phyloP scores from a whole-genome alignment of 2,797 vertebrate genomes.

The Taenioides sp. region DNA sequence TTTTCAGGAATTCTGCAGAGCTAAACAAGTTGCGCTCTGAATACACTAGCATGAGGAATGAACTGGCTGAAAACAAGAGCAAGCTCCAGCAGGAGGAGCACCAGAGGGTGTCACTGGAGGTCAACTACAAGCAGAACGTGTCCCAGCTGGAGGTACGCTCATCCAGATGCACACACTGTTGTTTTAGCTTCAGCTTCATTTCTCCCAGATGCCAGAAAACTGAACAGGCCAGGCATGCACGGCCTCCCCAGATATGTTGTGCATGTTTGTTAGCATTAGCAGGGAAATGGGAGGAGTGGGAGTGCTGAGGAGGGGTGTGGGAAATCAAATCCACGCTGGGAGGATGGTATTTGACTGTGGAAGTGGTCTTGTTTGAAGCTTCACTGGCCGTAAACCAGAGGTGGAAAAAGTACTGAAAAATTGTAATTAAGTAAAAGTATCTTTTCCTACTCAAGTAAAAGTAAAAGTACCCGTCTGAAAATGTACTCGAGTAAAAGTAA shows the following conservation, averaged over 20 bases:
- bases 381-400: constrained; percentile 51
- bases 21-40: constrained; percentile 94
- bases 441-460: no score
- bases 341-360: constrained; percentile 58
- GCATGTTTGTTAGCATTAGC: constrained; percentile 38
- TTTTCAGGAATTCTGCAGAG: constrained; percentile 89
- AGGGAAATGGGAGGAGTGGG: constrained; percentile 52
- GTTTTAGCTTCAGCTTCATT: constrained; percentile 39
- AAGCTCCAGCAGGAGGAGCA: constrained; percentile 95
- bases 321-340: constrained; percentile 48
- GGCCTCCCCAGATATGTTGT: constrained; percentile 24
- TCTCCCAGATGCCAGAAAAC: constrained; percentile 30
- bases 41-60: constrained; percentile 87
- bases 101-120: constrained; percentile 93
- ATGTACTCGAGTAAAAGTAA: no score
- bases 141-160: constrained; percentile 80
- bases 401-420: no score
- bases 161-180: constrained; percentile 58
- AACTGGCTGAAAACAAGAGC: constrained; percentile 87
- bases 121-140: constrained; percentile 84
- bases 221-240: constrained; percentile 19
- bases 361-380: constrained; percentile 61
- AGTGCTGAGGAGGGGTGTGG: constrained; percentile 51
- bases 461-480: no score
- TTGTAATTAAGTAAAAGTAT: no score